A percentile compares a stretch with the other conserved stretches of the same genome.
These are phyloP conservation scores for Leptinotarsa texana DNA, from an alignment of 1,140 invertebrate species.

Conservation along the genomic window DNA sequence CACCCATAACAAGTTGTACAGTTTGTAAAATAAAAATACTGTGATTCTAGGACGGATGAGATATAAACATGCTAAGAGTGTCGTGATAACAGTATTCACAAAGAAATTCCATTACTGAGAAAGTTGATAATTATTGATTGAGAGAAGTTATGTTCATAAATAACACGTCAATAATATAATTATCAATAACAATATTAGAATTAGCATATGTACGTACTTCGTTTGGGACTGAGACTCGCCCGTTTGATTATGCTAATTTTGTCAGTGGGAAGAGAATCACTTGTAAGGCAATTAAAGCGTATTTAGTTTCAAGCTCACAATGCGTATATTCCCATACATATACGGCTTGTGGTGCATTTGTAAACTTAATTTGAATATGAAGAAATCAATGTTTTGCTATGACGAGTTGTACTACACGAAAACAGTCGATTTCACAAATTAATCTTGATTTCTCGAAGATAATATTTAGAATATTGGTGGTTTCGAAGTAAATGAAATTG, in stretches of 20 bases:
- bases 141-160: not conserved
- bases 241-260: not conserved
- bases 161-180: not conserved
- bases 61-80: no score
- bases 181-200: conserved; percentile 1
- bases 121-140: conserved; percentile 6
- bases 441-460: no score
- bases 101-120: not conserved
- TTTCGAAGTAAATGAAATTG: no score
- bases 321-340: not conserved
- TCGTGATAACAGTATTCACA: not conserved
- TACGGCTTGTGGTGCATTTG: no score
- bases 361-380: no score
- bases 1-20: no score
- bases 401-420: no score
- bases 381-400: no score
- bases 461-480: no score
- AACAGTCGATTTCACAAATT: no score
- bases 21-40: no score
- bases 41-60: no score
- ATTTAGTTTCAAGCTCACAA: conserved; percentile 5
- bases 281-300: conserved; percentile 5
- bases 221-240: not conserved
- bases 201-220: conserved; percentile 3
- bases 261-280: not conserved